Evolutionary conservation across 2,113 vertebrate species (phyloP).

Genomic region (Montifringilla adamsi): DNA sequence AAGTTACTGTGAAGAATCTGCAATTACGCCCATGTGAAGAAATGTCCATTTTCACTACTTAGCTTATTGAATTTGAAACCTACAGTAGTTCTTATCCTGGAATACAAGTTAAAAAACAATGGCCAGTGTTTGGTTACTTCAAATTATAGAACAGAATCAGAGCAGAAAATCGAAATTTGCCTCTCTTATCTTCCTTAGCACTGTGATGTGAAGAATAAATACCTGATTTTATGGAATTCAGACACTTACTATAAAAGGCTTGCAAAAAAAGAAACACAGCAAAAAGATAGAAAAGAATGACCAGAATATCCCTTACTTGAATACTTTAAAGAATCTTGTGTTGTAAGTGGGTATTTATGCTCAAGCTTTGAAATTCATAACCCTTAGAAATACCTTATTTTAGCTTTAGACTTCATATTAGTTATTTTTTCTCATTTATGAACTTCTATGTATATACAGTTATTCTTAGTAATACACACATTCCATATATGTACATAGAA

Average conservation of each 20-base stretch:
- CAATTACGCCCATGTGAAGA: background rate
- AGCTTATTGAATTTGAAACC: background rate
- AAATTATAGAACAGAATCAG: background rate
- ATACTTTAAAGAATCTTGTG: background rate
- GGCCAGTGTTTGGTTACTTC: background rate
- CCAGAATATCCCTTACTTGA: background rate
- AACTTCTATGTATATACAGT: background rate
- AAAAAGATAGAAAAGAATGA: background rate
- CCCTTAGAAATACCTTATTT: background rate
- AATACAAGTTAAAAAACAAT: background rate
- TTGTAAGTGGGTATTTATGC: background rate
- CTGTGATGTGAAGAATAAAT: background rate
- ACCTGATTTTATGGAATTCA: background rate
- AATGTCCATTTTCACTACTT: background rate
- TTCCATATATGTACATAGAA: background rate
- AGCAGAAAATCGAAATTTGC: background rate
- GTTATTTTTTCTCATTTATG: background rate
- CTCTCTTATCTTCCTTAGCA: background rate
- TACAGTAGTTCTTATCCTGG: background rate
- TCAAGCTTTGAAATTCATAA: background rate
- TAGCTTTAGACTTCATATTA: background rate
- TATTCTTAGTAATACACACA: background rate
- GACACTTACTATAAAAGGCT: background rate
- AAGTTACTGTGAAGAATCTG: background rate
- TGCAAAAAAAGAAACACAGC: background rate